Evolutionary conservation across 2,888 invertebrate genomes (phyloP), one percentile per base, ranked within the genome.

Genomic region (Antitype chi): DNA sequence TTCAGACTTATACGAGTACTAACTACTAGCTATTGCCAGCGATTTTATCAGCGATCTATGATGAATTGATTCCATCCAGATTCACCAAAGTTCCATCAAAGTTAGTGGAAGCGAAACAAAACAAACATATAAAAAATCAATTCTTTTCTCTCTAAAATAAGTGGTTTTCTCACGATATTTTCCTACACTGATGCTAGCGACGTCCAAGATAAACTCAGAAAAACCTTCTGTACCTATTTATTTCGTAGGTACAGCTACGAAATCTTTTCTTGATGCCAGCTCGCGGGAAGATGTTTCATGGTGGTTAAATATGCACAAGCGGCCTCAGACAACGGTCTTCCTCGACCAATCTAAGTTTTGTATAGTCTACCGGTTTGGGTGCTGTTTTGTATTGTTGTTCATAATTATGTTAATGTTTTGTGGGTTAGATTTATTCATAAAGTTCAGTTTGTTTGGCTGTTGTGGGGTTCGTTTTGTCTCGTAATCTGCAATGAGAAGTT

Each of bases 301-400:
- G 53, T 72, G 32, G 15, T 66, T 66, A 82, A 72, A 72, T 77
- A 77, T 75, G 55, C 55, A 80, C 55, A 80, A 79, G 68, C 32
- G 23, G 66, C 28, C 20, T 59, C 20, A 43, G 63, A 53, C 25
- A 25, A n/a, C 20, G 28, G n/a, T 38, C 49, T 79, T 60, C 74
- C 32, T 53, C 53, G 15, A 66, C 55, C 80, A 80, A 70, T 80
- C 64, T 74, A 80, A 80, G 80, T 75, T 80, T 55, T 55, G 20
- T 25, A 20, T 38, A 47, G 63, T 55, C 53, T 38, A 66, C 38
- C n/a, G 17, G 59, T 66, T 59, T 17, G 9, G 8, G 38, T n/a
- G n/a, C 5, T 63, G 59, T 74, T 59, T 59, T 38, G 28, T 67
- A 17, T 57, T 66, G 74, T 59, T 59, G 66, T 59, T 59, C 60